These are phyloP conservation scores for Sciurus vulgaris DNA, from an alignment of 2,797 vertebrate species.

Conservation along the genomic window DNA sequence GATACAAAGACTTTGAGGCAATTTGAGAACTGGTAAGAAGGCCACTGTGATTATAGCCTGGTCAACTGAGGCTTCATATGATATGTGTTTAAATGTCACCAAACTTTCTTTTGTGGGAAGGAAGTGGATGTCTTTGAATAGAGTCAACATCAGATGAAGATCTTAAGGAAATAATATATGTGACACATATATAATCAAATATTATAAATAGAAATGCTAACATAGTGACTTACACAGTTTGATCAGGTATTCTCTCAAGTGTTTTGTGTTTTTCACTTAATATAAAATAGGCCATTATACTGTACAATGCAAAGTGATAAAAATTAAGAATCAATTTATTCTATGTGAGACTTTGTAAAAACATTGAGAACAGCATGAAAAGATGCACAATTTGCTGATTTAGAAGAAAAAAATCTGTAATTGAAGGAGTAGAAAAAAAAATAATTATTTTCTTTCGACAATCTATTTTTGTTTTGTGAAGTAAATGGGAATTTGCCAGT, in stretches of 20 bases:
- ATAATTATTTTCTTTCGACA: background rate
- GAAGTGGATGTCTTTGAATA: rapidly evolving
- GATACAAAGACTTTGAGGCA: background rate
- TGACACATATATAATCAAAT: background rate
- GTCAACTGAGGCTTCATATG: background rate
- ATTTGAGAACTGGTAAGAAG: background rate
- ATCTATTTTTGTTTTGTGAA: background rate
- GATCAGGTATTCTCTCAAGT: background rate
- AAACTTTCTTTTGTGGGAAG: background rate
- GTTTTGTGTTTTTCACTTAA: background rate
- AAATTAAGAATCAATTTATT: background rate
- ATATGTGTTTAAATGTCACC: background rate
- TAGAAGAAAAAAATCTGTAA: background rate
- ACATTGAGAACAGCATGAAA: background rate
- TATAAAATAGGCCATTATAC: background rate
- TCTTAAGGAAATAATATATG: background rate
- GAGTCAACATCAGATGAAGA: background rate
- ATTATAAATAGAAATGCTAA: background rate
- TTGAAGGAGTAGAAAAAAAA: background rate
- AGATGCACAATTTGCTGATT: background rate
- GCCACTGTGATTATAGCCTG: background rate
- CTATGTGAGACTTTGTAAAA: background rate
- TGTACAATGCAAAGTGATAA: background rate
- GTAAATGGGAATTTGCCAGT: background rate
- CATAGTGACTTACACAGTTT: background rate